Evolutionary conservation across 2,797 vertebrate genomes (phyloP), one percentile per base, ranked within the genome.

Genomic region (Microchirus variegatus): DNA sequence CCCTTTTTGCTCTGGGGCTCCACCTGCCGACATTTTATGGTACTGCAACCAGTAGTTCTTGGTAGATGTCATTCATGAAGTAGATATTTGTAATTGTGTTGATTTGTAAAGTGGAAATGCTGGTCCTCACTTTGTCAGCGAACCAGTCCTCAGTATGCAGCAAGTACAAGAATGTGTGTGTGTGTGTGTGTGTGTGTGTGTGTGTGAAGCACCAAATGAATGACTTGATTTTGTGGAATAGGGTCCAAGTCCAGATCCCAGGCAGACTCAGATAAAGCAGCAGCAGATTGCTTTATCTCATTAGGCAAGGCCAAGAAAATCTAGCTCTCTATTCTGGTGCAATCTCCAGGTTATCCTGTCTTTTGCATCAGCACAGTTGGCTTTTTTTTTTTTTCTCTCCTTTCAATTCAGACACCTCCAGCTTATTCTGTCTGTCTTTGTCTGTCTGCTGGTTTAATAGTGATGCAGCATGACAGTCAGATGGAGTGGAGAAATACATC

Each of bases 241-340:
- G 49, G 65, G 67, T 83, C 79, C 78, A 78, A 81, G 57, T 45
- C 53, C 42, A 19, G 67, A 81, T 83, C 75, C 72, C 79, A 70
- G 67, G 60, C 57, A 19, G 49, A 61, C 67, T 31, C 70, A 77
- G 87, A 90, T 89, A 80, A 83, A 87, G 81, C 78, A 86, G 73
- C 75, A 84, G 78, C 86, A 89, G 83, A 86, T 87, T 84, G 85
- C 76, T 89, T 81, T 75, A 87, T 90, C 89, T 81, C 85, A 88
- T 90, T 89, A 89, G 82, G 71, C 84, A 61, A 78, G 81, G 86
- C 74, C 65, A 68, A 49, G 80, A 86, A 78, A 87, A 87, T 80
- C 73, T 62, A 77, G 58, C 79, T 68, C 82, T 77, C 67, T 66
- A 59, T 78, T 76, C 69, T 81, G 72, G 62, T 75, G 69, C 83